These are phyloP conservation scores for Oriolus oriolus DNA, from an alignment of 2,113 vertebrate genomes.

Conservation along the genomic window DNA sequence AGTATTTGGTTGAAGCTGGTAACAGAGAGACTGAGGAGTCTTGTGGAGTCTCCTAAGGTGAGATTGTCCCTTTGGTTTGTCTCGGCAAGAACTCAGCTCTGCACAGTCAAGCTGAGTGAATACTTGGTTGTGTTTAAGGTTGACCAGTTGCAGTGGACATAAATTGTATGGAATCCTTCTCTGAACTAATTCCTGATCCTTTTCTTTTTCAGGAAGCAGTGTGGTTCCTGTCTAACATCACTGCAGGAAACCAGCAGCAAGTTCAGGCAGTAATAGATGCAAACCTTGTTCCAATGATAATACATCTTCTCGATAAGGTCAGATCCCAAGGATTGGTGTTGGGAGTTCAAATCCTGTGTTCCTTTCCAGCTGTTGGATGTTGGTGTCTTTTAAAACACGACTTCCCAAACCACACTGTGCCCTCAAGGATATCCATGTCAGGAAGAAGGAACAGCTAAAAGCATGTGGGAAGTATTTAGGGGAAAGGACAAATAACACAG, in stretches of 20 bases:
- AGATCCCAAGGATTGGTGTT: not conserved
- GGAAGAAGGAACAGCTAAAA: not conserved
- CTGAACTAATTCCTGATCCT: not conserved
- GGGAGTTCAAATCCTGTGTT: not conserved
- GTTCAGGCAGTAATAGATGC: constrained; percentile 99
- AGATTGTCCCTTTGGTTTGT: not conserved
- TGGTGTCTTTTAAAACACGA: not conserved
- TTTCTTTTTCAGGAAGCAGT: constrained; percentile 90
- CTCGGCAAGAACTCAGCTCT: not conserved
- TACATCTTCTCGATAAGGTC: constrained; percentile 98
- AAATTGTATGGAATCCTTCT: rapidly evolving
- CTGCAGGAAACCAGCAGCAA: constrained; percentile 98
- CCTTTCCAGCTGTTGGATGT: not conserved
- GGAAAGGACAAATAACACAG: not conserved
- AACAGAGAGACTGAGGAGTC: not conserved
- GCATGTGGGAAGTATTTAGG: not conserved
- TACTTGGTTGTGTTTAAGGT: not conserved
- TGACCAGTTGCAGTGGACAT: not conserved
- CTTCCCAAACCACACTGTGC: not conserved
- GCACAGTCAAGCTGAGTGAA: rapidly evolving
- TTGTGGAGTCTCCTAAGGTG: not conserved
- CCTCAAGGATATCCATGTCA: not conserved
- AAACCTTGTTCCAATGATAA: constrained; percentile 98
- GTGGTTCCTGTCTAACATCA: constrained; percentile 99
- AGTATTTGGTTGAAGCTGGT: not conserved